Conservation (phyloP, 1,140 invertebrate genomes). For the Aphaenogaster rudis region DNA sequence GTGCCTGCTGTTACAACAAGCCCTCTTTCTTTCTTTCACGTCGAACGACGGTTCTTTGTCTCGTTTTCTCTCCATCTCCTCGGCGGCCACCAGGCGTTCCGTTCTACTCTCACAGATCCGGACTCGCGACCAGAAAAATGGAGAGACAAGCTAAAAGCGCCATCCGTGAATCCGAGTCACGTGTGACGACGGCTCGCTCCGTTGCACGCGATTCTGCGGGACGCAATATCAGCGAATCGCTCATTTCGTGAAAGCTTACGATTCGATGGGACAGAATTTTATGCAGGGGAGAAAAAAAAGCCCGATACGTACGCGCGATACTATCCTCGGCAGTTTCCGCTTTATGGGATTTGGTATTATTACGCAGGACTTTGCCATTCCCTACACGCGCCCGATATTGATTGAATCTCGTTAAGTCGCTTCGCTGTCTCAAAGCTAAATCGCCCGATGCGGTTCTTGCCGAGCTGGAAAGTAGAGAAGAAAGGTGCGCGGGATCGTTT, state of each 20-base stretch:
- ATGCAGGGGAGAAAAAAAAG: background rate
- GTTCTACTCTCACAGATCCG: constrained; percentile 21
- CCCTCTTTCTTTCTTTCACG: constrained; percentile 63
- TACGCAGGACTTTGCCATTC: constrained; percentile 28
- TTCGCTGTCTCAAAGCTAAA: constrained; percentile 22
- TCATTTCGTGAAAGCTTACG: constrained; percentile 32
- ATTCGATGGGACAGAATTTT: constrained; percentile 34
- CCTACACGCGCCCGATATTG: constrained; percentile 14
- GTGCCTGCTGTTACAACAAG: constrained; percentile 76
- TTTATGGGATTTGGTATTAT: constrained; percentile 31
- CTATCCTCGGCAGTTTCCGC: background rate
- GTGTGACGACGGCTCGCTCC: constrained; percentile 37
- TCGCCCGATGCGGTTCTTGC: background rate
- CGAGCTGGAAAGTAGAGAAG: background rate
- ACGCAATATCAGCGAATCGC: constrained; percentile 34
- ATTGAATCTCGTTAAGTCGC: constrained; percentile 50
- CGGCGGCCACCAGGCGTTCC: background rate
- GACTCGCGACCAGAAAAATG: constrained; percentile 33
- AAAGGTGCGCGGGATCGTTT: background rate
- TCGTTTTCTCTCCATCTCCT: constrained; percentile 49
- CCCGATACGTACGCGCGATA: background rate
- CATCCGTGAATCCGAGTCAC: constrained; percentile 50
- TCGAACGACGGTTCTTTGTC: constrained; percentile 63
- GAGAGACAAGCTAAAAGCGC: constrained; percentile 36
- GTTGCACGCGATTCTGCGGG: background rate